Conservation (phyloP, 37 sponge, comb jelly and placozoan species). For the Theonella swinhoei region DNA sequence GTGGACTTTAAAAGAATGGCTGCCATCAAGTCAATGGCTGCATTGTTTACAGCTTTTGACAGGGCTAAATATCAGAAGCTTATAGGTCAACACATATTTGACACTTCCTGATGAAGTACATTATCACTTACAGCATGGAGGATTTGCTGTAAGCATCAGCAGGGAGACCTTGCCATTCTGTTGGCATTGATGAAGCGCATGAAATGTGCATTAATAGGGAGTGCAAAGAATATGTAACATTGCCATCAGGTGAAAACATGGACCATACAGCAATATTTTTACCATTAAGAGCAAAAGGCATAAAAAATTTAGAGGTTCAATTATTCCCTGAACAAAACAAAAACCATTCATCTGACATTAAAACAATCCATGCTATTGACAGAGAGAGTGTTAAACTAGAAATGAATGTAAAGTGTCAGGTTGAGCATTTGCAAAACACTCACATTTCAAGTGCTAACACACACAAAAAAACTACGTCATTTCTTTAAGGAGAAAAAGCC, state of each 20-base stretch:
- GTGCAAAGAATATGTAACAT: background rate
- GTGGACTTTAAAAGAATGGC: constrained; percentile 38
- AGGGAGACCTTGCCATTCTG: constrained; percentile 23
- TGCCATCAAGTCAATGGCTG: constrained; percentile 17
- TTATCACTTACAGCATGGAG: background rate
- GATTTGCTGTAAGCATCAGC: constrained; percentile 12
- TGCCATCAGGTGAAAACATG: constrained; percentile 12
- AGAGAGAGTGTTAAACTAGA: background rate
- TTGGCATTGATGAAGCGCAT: constrained; percentile 46
- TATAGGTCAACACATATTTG: constrained; percentile 8
- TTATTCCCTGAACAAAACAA: constrained; percentile 2
- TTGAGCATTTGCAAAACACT: background rate
- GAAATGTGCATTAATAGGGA: constrained; percentile 32
- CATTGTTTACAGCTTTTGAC: constrained; percentile 41
- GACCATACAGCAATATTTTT: constrained; percentile 5
- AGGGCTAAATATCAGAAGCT: constrained; percentile 3
- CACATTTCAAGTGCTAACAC: background rate
- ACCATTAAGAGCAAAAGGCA: background rate
- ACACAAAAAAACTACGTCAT: background rate
- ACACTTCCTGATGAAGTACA: constrained; percentile 1
- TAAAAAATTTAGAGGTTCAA: constrained; percentile 20
- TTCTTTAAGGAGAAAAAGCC: background rate
- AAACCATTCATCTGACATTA: background rate
- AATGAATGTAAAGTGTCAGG: constrained; percentile 3
- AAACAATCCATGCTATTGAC: constrained; percentile 3